Base-by-base conservation (phyloP, 2,797 vertebrate species). In the Sebastes diploproa region DNA sequence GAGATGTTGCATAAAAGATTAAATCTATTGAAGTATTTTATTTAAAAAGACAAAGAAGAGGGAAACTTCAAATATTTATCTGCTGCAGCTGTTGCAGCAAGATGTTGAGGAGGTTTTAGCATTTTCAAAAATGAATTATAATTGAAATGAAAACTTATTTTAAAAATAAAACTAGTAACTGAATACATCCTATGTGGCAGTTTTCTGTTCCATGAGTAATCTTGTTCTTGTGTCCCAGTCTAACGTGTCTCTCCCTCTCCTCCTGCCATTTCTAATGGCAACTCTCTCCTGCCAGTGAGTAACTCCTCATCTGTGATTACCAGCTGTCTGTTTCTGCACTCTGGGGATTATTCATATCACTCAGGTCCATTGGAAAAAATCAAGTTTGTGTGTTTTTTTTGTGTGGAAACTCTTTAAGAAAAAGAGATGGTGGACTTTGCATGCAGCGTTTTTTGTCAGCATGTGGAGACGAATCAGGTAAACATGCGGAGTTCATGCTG, bases 131-230 rank as follows among this genome's bases (percentile, higher is more conserved):
- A 95, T 93, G 89, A 91, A 92, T 82, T 92, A 95, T 95, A 91
- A 96, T 95, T 96, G 96, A 97, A 98, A 98, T 98, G 97, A 98
- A 95, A 97, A 95, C 96, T 97, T 98, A 98, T 99, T 99, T 99
- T 98, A 98, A 99, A 98, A 97, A 98, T 98, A 95, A 96, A 95
- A 94, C 83, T 86, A 94, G 85, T 91, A 92, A 94, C 92, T 93
- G 93, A 94, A 93, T 76, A 90, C 93, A 83, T 88, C 74, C 84
- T 83, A 91, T 90, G 93, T 91, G 88, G 89, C 85, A 89, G 87
- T 92, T 93, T 93, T 95, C 92, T 95, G 93, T 95, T 94, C 91
- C 91, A 86, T 94, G 91, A 93, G 89, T 94, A 83, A 85, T 91
- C 83, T 86, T 90, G 91, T 94, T 94, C 87, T 85, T 93, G 90